Percentiles rank a stretch among this genome's conserved stretches.
phyloP scores from a whole-genome alignment of 2,888 invertebrate species.

The Crepidodera aurea region DNA sequence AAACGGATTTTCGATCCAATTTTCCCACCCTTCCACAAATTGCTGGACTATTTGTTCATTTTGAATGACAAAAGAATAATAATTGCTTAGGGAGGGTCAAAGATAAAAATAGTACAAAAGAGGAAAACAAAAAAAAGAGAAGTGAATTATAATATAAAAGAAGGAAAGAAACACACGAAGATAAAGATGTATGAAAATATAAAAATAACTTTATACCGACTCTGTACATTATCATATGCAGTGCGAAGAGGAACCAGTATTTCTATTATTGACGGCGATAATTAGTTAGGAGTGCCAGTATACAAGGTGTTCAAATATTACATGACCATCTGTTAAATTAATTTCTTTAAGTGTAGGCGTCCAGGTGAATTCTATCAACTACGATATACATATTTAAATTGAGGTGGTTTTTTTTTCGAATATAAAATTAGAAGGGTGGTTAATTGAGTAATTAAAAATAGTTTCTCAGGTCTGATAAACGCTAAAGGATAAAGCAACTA shows the following conservation, averaged over 20 bases:
- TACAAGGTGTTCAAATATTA: constrained; percentile 31
- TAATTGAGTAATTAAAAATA: constrained; percentile 7
- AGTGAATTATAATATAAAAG: no score
- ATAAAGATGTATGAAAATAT: no score
- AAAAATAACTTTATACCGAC: not conserved
- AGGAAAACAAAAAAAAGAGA: no score
- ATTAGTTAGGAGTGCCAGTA: constrained; percentile 30
- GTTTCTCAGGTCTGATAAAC: no score
- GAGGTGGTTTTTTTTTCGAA: constrained; percentile 1
- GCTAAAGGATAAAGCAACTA: no score
- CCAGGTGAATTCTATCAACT: constrained; percentile 19
- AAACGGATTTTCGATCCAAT: no score
- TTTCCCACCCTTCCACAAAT: no score
- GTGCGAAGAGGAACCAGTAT: constrained; percentile 26
- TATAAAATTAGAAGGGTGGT: not conserved
- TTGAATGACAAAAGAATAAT: no score
- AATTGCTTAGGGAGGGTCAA: no score
- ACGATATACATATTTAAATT: constrained; percentile 1
- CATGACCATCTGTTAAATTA: constrained; percentile 26
- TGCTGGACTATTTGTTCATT: no score
- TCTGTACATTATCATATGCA: not conserved
- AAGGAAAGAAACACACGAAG: no score
- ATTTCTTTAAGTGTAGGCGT: constrained; percentile 28
- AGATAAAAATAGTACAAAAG: no score
- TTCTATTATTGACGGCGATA: constrained; percentile 30